Conservation (phyloP, 2,113 vertebrate genomes). For the Thamnophis sirtalis region DNA sequence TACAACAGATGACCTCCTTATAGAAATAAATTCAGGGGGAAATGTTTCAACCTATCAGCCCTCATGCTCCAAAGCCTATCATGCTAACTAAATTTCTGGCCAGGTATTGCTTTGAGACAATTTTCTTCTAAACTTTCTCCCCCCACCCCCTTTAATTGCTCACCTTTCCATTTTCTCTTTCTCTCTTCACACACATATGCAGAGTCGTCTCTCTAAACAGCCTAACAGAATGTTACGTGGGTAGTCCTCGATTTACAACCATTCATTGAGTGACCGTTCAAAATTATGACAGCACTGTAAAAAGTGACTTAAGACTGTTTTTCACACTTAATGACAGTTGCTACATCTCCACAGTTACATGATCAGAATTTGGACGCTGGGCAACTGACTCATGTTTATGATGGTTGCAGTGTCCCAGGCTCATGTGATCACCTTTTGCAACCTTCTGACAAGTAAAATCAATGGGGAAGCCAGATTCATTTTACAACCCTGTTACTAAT, state of each 20-base stretch:
- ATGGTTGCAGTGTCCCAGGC: background rate
- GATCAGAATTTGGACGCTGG: background rate
- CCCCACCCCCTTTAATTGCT: background rate
- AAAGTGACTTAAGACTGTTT: background rate
- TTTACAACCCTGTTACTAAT: background rate
- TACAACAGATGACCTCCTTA: conserved; percentile 32
- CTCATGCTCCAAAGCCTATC: background rate
- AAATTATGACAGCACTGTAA: background rate
- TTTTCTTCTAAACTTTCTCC: conserved; percentile 5
- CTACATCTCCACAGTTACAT: background rate
- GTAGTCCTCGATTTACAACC: background rate
- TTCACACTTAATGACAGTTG: background rate
- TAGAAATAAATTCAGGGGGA: conserved; percentile 34
- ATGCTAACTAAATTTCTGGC: conserved; percentile 5
- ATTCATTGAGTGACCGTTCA: background rate
- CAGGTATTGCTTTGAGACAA: conserved; percentile 23
- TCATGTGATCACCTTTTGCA: background rate
- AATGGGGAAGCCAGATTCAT: background rate
- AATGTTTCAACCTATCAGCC: conserved; percentile 36
- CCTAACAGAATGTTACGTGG: background rate
- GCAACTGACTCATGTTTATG: background rate
- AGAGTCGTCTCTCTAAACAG: background rate
- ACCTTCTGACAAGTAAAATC: background rate
- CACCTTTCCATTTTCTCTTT: conserved; percentile 30
- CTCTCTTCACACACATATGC: background rate